phyloP scores from a whole-genome alignment of 2,888 invertebrate species.

The Agrotis ipsilon region DNA sequence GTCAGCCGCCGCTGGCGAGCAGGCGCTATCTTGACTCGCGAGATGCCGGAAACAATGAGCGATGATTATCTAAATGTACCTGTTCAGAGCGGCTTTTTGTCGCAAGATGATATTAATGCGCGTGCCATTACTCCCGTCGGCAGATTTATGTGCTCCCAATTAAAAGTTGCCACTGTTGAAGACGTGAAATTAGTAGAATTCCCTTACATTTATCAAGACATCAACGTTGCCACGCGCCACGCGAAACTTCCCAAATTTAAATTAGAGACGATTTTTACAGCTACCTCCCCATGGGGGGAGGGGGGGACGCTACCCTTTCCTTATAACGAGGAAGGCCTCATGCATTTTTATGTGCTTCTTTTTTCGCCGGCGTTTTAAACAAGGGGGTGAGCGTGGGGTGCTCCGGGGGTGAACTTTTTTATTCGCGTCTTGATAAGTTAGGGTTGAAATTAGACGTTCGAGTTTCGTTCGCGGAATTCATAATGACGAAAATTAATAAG shows the following conservation, averaged over 20 bases:
- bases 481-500: conserved; percentile 91
- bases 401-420: conserved; percentile 89
- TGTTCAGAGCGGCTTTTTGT: conserved; percentile 83
- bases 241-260: conserved; percentile 91
- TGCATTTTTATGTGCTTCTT: conserved; percentile 92
- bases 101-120: conserved; percentile 87
- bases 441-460: conserved; percentile 92
- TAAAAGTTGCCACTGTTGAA: conserved; percentile 89
- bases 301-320: conserved; percentile 90
- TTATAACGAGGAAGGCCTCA: conserved; percentile 92
- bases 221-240: conserved; percentile 88
- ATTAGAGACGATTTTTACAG: conserved; percentile 92
- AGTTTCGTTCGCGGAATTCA: conserved; percentile 91
- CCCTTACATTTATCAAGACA: conserved; percentile 90
- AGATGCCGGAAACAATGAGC: conserved; percentile 84
- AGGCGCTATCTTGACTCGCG: conserved; percentile 63
- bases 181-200: conserved; percentile 90
- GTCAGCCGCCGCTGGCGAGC: conserved; percentile 43
- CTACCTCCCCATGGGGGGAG: conserved; percentile 85
- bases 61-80: conserved; percentile 87
- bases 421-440: conserved; percentile 92
- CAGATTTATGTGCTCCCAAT: conserved; percentile 89
- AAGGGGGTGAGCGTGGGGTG: conserved; percentile 90
- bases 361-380: conserved; percentile 92
- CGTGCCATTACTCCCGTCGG: conserved; percentile 80